phyloP scores from a whole-genome alignment of 2,797 vertebrate species.

The Nasua narica region DNA sequence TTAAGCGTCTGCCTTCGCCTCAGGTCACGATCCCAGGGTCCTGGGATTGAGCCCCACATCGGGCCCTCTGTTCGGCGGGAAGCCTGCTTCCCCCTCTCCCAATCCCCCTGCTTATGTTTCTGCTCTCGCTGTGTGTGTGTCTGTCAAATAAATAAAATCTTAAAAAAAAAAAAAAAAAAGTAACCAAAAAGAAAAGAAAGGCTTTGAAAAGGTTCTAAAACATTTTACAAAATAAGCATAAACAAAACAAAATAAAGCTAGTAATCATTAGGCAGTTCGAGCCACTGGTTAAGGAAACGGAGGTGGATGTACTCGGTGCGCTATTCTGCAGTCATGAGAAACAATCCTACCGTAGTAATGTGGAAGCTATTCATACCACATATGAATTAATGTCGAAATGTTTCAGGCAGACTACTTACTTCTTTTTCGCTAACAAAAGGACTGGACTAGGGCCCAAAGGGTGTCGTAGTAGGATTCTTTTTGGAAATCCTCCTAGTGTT shows the following conservation, averaged over 20 bases:
- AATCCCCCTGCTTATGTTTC: too few relatives aligned
- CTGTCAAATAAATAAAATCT: too few relatives aligned
- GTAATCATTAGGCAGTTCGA: not conserved
- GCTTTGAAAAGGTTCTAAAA: slow-evolving; percentile 11
- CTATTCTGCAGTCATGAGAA: not conserved
- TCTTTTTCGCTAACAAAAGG: not conserved
- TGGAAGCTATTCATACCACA: not conserved
- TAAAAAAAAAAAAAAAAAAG: too few relatives aligned
- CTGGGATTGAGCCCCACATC: too few relatives aligned
- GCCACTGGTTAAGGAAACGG: not conserved
- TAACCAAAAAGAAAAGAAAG: not conserved
- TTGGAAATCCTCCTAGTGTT: not conserved
- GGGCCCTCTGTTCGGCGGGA: too few relatives aligned
- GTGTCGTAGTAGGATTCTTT: not conserved
- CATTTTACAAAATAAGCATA: not conserved
- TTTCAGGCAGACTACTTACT: not conserved
- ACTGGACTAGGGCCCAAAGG: not conserved
- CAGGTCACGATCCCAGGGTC: too few relatives aligned
- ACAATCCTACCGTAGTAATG: not conserved
- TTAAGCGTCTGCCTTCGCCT: too few relatives aligned
- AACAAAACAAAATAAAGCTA: not conserved
- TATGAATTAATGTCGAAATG: not conserved
- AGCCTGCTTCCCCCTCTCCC: too few relatives aligned
- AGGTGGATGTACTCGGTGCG: not conserved
- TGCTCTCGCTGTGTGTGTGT: too few relatives aligned